Percentiles rank a stretch among this genome's conserved stretches.
Evolutionary conservation across 2,113 vertebrate genomes (phyloP).

Genomic region (Phaethornis superciliosus): DNA sequence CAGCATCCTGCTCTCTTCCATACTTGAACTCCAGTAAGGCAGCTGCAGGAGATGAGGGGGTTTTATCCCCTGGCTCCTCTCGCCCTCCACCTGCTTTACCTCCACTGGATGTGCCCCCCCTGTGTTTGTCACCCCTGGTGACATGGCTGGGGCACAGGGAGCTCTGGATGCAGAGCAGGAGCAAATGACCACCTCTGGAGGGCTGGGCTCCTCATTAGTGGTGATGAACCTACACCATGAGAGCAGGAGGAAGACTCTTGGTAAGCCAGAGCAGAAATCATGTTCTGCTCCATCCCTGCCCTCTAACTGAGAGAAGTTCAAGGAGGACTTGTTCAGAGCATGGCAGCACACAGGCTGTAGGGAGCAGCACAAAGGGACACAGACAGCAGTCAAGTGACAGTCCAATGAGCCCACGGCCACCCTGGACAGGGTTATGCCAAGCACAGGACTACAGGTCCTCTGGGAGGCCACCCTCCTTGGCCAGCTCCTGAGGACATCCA

Average conservation of each 20-base stretch:
- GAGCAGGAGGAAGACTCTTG: background rate
- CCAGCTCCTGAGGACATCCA: background rate
- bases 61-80: too few species aligned
- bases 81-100: too few species aligned
- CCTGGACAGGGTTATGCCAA: background rate
- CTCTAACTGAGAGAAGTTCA: background rate
- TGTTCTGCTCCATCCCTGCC: fast-evolving
- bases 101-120: too few species aligned
- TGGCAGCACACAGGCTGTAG: background rate
- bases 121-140: too few species aligned
- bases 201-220: too few species aligned
- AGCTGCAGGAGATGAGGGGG: too few species aligned
- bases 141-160: too few species aligned
- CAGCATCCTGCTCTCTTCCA: too few species aligned
- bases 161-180: too few species aligned
- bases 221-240: background rate
- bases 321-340: background rate
- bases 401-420: background rate
- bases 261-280: background rate
- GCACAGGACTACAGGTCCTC: background rate
- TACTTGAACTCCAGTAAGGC: too few species aligned
- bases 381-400: background rate
- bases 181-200: too few species aligned
- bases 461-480: background rate
- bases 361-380: background rate